Base-by-base conservation (phyloP, 2,888 invertebrate genomes). In the Entomobrya multifasciata region DNA sequence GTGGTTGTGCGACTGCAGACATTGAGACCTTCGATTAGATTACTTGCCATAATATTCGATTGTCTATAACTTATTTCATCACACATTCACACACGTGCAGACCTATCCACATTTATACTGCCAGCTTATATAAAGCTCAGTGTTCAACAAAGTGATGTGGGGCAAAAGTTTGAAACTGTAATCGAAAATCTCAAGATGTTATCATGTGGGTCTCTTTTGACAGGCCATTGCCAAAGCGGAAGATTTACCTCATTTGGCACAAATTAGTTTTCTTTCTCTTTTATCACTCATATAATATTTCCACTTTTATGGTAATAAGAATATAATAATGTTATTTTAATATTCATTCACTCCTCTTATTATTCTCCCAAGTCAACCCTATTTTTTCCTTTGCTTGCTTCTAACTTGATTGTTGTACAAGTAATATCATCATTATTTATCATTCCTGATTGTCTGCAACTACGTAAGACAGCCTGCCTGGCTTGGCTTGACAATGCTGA, bases 161-260 rank as follows among this genome's bases (percentile, higher is more conserved):
- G 80, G 55, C 44, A 80, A 55, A 80, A 80, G 65, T 67, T 80
- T 52, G 36, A 67, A 55, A 70, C 47, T 70, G 15, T 80, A 70
- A 80, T 80, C 80, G 55, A 80, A 80, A 55, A 57, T 78, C 78
- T 60, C 78, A 62, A 80, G 80, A 80, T 80, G 70, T 30, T 80
- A 80, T 80, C 80, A 20, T 65, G 65, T 30, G 55, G 22, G 52
- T 36, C 49, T 36, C 55, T 52, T 79, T 30, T 80, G 80, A 80
- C 67, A 80, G 70, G 80, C 41, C 15, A 67, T 79, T 49, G 78
- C 47, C 65, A 79, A 30, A 22, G 65, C n/a, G 65, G 30, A 80
- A 80, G 80, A 80, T 80, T 80, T 80, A 80, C 67, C 80, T 80
- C 79, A 80, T 80, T 80, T 80, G 65, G 67, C 52, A 79, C 65